Conservation (phyloP, 2,888 invertebrate species). For the Stictocephala bisonia region DNA sequence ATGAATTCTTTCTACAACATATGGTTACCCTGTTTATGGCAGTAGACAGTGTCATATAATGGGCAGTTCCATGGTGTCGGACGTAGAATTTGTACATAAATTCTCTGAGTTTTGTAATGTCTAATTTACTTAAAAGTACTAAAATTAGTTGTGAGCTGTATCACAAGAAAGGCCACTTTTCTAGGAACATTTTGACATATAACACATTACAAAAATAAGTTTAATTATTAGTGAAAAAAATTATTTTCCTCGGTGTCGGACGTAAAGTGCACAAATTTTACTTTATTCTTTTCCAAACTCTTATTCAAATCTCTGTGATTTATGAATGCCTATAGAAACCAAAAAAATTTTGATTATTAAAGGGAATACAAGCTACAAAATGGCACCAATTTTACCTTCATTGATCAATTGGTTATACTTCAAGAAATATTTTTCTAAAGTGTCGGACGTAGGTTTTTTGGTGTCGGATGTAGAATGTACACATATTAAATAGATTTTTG, state of each 20-base stretch:
- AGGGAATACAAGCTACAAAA: background rate
- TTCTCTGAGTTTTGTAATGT: background rate
- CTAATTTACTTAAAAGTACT: background rate
- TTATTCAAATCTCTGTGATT: constrained; percentile 21
- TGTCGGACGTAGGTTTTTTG: constrained; percentile 10
- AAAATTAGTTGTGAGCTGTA: background rate
- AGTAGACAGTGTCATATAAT: too few species aligned
- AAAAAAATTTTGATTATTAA: constrained; percentile 16
- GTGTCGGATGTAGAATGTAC: constrained; percentile 30
- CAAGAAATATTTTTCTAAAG: background rate
- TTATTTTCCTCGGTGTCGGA: constrained; percentile 21
- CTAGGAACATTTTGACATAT: background rate
- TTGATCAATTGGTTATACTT: background rate
- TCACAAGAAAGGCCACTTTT: constrained; percentile 5
- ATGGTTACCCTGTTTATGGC: too few species aligned
- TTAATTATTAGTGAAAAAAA: constrained; percentile 20
- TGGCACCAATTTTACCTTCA: constrained; percentile 10
- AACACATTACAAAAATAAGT: background rate
- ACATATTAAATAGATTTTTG: background rate
- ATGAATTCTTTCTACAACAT: too few species aligned
- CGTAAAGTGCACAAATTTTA: constrained; percentile 32
- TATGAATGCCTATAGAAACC: background rate
- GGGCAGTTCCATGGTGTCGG: constrained; percentile 29
- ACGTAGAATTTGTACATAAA: background rate
- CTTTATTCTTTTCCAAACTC: constrained; percentile 12